A percentile compares a stretch with the other conserved stretches of the same genome.
Conservation (phyloP, 1,140 invertebrate genomes). For the Aphaenogaster rudis region DNA sequence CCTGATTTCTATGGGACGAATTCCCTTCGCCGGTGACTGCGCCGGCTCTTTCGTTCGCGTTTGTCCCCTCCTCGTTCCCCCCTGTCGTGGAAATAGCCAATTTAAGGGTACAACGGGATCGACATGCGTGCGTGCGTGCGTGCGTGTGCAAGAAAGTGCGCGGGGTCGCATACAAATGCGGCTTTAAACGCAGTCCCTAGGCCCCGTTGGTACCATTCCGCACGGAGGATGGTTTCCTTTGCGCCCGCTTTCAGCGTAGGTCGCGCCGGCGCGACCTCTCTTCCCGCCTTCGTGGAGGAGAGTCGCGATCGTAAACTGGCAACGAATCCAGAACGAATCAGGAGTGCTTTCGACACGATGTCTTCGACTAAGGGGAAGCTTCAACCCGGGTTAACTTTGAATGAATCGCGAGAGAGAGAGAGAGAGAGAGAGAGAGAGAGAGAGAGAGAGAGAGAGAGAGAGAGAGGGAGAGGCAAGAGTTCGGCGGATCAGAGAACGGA, state of each 20-base stretch:
- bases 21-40: slow-evolving; percentile 27
- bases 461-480: not conserved
- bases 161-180: slow-evolving; percentile 66
- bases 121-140: slow-evolving; percentile 43
- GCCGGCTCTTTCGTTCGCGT: slow-evolving; percentile 49
- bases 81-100: slow-evolving; percentile 66
- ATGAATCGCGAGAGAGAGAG: not conserved
- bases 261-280: slow-evolving; percentile 67
- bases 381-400: not conserved
- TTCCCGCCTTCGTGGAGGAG: slow-evolving; percentile 51
- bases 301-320: slow-evolving; percentile 51
- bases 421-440: too few species aligned
- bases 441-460: not conserved
- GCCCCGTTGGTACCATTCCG: slow-evolving; percentile 57
- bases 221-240: slow-evolving; percentile 57
- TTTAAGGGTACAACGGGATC: slow-evolving; percentile 71
- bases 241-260: slow-evolving; percentile 68
- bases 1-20: slow-evolving; percentile 58
- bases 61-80: not conserved
- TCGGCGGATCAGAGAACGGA: not conserved
- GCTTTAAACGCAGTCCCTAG: slow-evolving; percentile 60
- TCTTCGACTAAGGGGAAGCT: slow-evolving; percentile 3
- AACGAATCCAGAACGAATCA: slow-evolving; percentile 74
- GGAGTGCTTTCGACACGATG: slow-evolving; percentile 55
- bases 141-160: slow-evolving; percentile 42